These are phyloP conservation scores for Babyrousa celebensis DNA, from an alignment of 2,797 vertebrate genomes.

Conservation along the genomic window DNA sequence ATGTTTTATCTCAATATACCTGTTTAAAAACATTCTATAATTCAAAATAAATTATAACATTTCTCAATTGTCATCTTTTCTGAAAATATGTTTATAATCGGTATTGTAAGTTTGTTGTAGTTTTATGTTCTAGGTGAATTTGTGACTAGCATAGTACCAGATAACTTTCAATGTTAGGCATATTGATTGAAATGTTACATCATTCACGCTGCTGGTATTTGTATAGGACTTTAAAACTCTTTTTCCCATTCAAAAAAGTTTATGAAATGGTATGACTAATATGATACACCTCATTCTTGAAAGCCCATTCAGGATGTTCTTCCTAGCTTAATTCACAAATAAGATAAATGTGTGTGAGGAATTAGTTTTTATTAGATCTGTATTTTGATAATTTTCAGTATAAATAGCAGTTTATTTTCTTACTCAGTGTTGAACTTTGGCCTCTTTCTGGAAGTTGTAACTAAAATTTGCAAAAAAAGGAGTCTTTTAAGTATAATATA, in stretches of 20 bases:
- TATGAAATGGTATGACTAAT: not conserved
- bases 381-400: conserved; percentile 74
- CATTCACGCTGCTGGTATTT: not conserved
- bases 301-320: not conserved
- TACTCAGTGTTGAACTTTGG: conserved; percentile 72
- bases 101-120: conserved; percentile 1
- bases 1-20: not conserved
- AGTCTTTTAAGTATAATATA: conserved; percentile 66
- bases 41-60: conserved; percentile 21
- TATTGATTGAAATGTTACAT: conserved; percentile 13
- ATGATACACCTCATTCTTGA: not conserved
- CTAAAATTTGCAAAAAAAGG: conserved; percentile 52
- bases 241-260: not conserved
- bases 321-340: conserved; percentile 65
- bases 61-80: not conserved
- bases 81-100: not conserved
- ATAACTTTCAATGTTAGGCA: not conserved
- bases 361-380: conserved; percentile 67
- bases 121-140: not conserved
- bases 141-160: not conserved
- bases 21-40: not conserved
- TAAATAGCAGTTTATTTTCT: conserved; percentile 79
- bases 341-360: conserved; percentile 39
- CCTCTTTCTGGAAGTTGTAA: conserved; percentile 67
- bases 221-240: not conserved